Evolutionary conservation across 2,888 invertebrate species (phyloP).

Genomic region (Melipona bicolor): DNA sequence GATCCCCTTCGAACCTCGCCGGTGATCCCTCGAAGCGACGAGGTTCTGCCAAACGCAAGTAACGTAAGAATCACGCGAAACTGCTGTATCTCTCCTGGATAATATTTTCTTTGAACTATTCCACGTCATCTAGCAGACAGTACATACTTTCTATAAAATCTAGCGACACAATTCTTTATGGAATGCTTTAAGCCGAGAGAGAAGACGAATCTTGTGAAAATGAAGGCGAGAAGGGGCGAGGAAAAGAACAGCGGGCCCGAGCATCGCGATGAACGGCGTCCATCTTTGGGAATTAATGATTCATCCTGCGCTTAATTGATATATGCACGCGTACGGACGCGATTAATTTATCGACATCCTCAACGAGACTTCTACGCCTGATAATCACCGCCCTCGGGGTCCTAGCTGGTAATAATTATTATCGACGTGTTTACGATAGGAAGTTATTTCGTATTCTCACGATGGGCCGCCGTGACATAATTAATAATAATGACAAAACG

Average conservation of each 20-base stretch:
- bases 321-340: slow-evolving; percentile 58
- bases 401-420: slow-evolving; percentile 61
- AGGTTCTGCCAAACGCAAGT: background rate
- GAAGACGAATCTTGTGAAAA: slow-evolving; percentile 36
- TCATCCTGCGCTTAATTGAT: slow-evolving; percentile 74
- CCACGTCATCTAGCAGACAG: too few species aligned
- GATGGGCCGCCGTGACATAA: slow-evolving; percentile 57
- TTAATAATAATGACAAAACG: slow-evolving; percentile 68
- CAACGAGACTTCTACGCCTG: slow-evolving; percentile 67
- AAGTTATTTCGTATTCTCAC: slow-evolving; percentile 61
- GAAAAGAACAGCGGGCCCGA: background rate
- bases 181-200: background rate
- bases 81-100: background rate
- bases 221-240: slow-evolving; percentile 11
- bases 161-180: too few species aligned
- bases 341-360: slow-evolving; percentile 76
- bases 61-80: background rate
- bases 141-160: too few species aligned
- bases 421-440: slow-evolving; percentile 64
- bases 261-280: slow-evolving; percentile 1
- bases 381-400: slow-evolving; percentile 64
- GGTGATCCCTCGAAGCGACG: background rate
- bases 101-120: too few species aligned
- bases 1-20: background rate
- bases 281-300: slow-evolving; percentile 66